These are phyloP conservation scores for Eulemur mongoz DNA, from an alignment of 2,797 vertebrate genomes.

Conservation along the genomic window DNA sequence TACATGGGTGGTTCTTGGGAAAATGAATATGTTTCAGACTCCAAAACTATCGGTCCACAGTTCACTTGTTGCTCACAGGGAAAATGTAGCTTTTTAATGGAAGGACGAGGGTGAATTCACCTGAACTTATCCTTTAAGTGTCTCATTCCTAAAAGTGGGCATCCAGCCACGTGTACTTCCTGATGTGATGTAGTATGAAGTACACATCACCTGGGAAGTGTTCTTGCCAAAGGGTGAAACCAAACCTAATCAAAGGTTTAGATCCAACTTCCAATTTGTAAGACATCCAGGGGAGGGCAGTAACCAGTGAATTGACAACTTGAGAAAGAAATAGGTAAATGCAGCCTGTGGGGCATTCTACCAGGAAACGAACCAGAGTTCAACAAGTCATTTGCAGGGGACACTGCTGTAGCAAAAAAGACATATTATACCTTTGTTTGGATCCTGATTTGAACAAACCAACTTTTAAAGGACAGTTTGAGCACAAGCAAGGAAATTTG, in stretches of 20 bases:
- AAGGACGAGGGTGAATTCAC: not conserved
- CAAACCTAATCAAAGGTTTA: not conserved
- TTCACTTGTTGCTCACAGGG: not conserved
- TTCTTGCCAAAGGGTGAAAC: not conserved
- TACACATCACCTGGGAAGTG: too few relatives aligned
- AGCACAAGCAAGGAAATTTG: not conserved
- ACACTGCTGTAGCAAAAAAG: not conserved
- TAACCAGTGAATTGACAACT: not conserved
- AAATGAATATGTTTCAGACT: not conserved
- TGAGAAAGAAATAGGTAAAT: not conserved
- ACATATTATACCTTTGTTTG: too few relatives aligned
- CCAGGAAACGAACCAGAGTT: not conserved
- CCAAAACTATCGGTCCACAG: not conserved
- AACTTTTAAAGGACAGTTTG: not conserved
- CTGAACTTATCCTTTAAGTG: not conserved
- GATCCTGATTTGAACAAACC: not conserved
- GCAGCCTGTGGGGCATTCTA: not conserved
- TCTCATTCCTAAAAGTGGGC: not conserved
- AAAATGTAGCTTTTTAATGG: not conserved
- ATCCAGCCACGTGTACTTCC: not conserved
- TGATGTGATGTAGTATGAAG: not conserved
- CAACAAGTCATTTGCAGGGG: too few relatives aligned
- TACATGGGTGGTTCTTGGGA: not conserved
- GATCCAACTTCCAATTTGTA: not conserved
- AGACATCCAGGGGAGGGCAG: not conserved